phyloP scores from a whole-genome alignment of 2,888 invertebrate genomes.

The Nemurella pictetii region DNA sequence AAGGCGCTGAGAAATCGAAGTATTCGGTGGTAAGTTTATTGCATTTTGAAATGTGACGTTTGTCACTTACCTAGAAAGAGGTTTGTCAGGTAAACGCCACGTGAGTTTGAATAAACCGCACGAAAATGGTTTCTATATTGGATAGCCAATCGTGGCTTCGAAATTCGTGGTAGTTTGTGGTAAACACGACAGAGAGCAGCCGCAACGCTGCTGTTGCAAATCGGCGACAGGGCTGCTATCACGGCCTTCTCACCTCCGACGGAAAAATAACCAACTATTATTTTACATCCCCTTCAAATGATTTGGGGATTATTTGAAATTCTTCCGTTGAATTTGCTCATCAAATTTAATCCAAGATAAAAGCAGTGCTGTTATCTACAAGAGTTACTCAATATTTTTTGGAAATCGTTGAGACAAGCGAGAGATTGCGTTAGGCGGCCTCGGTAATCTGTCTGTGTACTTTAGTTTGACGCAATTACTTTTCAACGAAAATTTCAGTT shows the following conservation, averaged over 20 bases:
- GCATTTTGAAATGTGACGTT: conserved; percentile 3
- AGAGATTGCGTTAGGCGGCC: neutral
- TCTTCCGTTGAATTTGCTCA: neutral
- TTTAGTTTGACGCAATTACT: neutral
- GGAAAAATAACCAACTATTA: neutral
- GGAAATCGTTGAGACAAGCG: neutral
- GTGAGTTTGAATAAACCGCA: neutral
- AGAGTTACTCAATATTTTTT: neutral
- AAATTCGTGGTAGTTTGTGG: neutral
- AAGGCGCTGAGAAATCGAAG: conserved; percentile 35
- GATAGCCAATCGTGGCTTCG: neutral
- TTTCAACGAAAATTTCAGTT: neutral
- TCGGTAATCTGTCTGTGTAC: no score
- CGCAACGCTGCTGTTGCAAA: neutral
- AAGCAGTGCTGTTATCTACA: neutral
- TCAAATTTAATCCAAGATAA: neutral
- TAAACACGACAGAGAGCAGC: neutral
- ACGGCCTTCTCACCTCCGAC: no score
- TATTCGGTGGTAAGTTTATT: conserved; percentile 36
- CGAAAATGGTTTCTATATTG: neutral
- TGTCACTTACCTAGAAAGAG: neutral
- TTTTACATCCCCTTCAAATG: neutral
- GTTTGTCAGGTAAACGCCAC: neutral
- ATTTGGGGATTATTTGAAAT: neutral
- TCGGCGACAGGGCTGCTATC: neutral